Base-by-base conservation (phyloP, 2,797 vertebrate species). In the Malurus leucopterus region DNA sequence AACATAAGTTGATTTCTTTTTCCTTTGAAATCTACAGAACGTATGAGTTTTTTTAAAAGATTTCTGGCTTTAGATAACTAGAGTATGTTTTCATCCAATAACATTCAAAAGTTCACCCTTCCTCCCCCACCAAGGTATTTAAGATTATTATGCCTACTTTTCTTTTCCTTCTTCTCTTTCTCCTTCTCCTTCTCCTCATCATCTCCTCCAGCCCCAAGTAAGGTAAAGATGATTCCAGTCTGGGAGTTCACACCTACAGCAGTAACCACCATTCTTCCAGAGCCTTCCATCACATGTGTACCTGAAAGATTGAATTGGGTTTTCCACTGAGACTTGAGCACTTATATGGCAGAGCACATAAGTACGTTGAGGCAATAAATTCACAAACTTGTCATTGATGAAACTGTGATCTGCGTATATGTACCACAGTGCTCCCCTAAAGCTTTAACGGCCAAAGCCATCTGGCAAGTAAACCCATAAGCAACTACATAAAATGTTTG, bases 201-300 rank as follows among this genome's bases (percentile, higher is more conserved):
- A 9, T 99, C 98, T 70, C 98, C 98, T 77, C 97, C 96, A 57
- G 94, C 97, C 69, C 99, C 99, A 64, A 99, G 98, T 95, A 99
- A 97, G 69, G 99, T 99, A 96, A 99, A 99, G 95, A 99, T 99
- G 95, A 99, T 99, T 98, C 99, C 99, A 98, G 99, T 99, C 97
- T 99, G 99, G 90, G 99, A 99, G 97, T 99, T 99, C 86, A 99
- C 97, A 92, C 99, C 99, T 80, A 99, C 98, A 91, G 99, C 99
- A 91, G 99, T 99, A 95, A 99, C 99, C 73, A 99, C 96, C 98
- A 99, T 99, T 98, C 99, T 99, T 97, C 99, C 99, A 95, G 99
- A 99, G 95, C 99, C 99, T 97, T 99, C 99, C 99, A 99, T 99
- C 92, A 99, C 99, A 94, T 99, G 99, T 85, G 99, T 99, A 96